phyloP scores from a whole-genome alignment of 1,140 invertebrate species.

The Brachionus paranguensis region DNA sequence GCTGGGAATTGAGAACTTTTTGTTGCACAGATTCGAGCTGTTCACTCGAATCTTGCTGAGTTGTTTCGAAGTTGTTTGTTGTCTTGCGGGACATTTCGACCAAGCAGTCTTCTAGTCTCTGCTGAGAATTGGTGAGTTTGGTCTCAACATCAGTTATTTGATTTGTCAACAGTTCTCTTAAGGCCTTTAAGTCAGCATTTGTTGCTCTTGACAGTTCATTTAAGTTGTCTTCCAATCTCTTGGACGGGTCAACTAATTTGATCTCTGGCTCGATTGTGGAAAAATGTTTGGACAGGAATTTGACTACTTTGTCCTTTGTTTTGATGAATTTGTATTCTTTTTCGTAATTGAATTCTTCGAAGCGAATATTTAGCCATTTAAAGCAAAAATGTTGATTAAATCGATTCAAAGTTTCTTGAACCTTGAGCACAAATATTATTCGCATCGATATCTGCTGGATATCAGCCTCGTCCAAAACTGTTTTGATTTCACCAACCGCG shows the following conservation, averaged over 20 bases:
- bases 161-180: not conserved
- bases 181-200: slow-evolving; percentile 29
- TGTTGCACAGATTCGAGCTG: not conserved
- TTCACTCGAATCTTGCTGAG: slow-evolving; percentile 11
- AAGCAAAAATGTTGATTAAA: slow-evolving; percentile 18
- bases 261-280: slow-evolving; percentile 11
- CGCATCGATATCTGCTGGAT: slow-evolving; percentile 39
- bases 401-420: slow-evolving; percentile 23
- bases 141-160: slow-evolving; percentile 28
- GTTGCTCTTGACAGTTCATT: not conserved
- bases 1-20: not conserved
- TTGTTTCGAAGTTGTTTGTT: slow-evolving; percentile 33
- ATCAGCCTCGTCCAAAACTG: slow-evolving; percentile 33
- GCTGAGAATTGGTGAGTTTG: slow-evolving; percentile 32
- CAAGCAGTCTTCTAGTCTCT: slow-evolving; percentile 32
- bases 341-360: slow-evolving; percentile 11
- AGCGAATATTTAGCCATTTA: not conserved
- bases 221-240: slow-evolving; percentile 33
- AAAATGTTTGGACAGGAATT: slow-evolving; percentile 6
- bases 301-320: not conserved
- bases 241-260: slow-evolving; percentile 14
- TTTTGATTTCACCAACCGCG: slow-evolving; percentile 36
- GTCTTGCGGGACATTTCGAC: slow-evolving; percentile 33
- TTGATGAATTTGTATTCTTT: slow-evolving; percentile 32
- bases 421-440: slow-evolving; percentile 36